Conservation (phyloP, 2,113 vertebrate species). For the Felis chaus region DNA sequence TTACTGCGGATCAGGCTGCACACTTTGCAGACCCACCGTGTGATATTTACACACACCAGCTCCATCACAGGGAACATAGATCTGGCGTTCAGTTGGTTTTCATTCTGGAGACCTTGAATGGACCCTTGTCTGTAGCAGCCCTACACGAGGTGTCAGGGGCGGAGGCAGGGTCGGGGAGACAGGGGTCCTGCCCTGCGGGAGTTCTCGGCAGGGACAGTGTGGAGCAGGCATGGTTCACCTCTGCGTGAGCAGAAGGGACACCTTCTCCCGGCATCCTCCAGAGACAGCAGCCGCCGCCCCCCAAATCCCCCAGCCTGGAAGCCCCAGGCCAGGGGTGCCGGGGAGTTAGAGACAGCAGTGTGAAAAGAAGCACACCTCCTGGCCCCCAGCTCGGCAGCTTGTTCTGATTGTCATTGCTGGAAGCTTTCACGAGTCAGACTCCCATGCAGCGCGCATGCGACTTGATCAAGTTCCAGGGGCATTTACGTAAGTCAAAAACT, state of each 20-base stretch:
- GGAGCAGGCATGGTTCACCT: fast-evolving
- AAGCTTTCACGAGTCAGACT: fast-evolving
- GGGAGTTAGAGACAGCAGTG: neutral
- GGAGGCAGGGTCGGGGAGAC: neutral
- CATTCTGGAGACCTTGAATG: neutral
- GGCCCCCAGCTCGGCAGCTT: no score
- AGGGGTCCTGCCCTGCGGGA: fast-evolving
- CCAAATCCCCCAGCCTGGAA: neutral
- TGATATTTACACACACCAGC: neutral
- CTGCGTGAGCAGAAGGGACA: fast-evolving
- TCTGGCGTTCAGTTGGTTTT: fast-evolving
- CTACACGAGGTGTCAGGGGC: fast-evolving
- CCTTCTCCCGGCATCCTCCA: neutral
- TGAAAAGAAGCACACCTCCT: neutral
- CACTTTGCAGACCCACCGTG: fast-evolving
- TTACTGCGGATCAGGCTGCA: fast-evolving
- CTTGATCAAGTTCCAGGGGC: neutral
- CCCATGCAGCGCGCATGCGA: fast-evolving
- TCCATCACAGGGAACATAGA: fast-evolving
- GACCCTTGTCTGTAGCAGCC: neutral
- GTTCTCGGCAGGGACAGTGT: neutral
- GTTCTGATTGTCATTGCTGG: neutral
- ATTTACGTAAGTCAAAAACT: neutral
- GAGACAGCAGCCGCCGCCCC: no score
- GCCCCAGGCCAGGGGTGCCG: neutral